phyloP scores from a whole-genome alignment of 2,113 vertebrate genomes.

The Poecile atricapillus region DNA sequence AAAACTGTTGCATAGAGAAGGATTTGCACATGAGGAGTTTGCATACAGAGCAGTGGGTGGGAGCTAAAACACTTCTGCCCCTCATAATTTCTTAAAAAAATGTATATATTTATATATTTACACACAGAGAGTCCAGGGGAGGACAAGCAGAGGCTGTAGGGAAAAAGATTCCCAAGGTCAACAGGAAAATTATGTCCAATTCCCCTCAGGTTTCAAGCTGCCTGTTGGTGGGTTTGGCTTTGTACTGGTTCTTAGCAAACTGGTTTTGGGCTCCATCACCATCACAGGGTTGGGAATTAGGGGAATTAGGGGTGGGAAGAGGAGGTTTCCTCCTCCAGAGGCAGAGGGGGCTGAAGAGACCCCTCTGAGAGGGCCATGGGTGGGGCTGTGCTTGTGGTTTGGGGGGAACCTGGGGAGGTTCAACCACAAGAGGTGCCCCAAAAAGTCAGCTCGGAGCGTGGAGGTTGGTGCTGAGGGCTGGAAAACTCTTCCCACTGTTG shows the following conservation, averaged over 20 bases:
- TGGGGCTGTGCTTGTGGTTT: neutral
- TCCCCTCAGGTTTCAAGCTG: neutral
- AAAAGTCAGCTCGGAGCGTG: fast-evolving
- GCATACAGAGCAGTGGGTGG: neutral
- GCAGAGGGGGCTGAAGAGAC: neutral
- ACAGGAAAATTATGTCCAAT: neutral
- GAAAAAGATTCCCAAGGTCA: neutral
- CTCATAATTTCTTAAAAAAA: neutral
- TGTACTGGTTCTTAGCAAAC: neutral
- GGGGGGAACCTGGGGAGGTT: neutral
- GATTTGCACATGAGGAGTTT: neutral
- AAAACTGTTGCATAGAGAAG: neutral
- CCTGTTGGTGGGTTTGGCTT: neutral
- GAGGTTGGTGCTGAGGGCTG: neutral
- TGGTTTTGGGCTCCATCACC: neutral
- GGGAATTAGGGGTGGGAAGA: neutral
- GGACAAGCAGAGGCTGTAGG: neutral
- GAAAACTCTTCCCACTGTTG: neutral
- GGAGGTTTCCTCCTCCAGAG: neutral
- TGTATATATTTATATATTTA: neutral
- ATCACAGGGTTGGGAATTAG: neutral
- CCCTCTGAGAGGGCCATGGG: fast-evolving
- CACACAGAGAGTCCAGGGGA: neutral
- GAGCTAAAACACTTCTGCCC: neutral
- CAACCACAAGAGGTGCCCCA: neutral